These are phyloP conservation scores for Myotis davidii DNA, from an alignment of 2,113 vertebrate genomes.

Conservation along the genomic window DNA sequence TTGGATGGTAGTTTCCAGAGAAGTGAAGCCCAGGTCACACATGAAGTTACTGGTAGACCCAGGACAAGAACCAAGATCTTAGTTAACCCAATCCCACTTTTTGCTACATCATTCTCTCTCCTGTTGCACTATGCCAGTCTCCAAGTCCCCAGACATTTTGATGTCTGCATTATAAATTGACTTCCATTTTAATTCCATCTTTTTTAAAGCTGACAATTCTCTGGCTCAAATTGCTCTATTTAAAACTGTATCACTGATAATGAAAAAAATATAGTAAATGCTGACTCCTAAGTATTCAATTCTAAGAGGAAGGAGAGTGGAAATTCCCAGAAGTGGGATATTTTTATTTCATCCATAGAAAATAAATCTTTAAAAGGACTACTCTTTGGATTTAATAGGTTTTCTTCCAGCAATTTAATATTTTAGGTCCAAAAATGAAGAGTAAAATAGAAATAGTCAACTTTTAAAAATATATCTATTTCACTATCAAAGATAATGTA, in stretches of 20 bases:
- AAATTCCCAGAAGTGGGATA: constrained; percentile 18
- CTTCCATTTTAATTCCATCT: constrained; percentile 49
- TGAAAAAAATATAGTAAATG: constrained; percentile 54
- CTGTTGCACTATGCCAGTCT: background rate
- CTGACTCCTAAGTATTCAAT: constrained; percentile 40
- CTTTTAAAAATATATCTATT: background rate
- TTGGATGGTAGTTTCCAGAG: constrained; percentile 7
- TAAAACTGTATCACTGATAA: constrained; percentile 3
- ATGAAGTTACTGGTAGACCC: background rate
- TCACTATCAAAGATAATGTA: background rate
- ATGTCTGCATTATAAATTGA: constrained; percentile 57
- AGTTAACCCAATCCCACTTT: background rate
- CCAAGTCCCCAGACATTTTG: constrained; percentile 26
- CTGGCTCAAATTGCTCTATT: constrained; percentile 41
- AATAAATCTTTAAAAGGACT: background rate
- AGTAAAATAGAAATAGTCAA: background rate
- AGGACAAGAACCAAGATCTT: background rate
- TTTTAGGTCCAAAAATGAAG: background rate
- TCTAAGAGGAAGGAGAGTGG: background rate
- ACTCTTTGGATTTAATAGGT: background rate
- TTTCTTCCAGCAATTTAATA: constrained; percentile 3
- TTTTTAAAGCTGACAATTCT: constrained; percentile 50
- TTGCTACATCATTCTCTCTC: constrained; percentile 38
- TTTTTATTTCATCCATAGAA: constrained; percentile 36
- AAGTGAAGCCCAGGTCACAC: background rate